Evolutionary conservation across 1,140 invertebrate species (phyloP).

Genomic region (Uloborus diversus): DNA sequence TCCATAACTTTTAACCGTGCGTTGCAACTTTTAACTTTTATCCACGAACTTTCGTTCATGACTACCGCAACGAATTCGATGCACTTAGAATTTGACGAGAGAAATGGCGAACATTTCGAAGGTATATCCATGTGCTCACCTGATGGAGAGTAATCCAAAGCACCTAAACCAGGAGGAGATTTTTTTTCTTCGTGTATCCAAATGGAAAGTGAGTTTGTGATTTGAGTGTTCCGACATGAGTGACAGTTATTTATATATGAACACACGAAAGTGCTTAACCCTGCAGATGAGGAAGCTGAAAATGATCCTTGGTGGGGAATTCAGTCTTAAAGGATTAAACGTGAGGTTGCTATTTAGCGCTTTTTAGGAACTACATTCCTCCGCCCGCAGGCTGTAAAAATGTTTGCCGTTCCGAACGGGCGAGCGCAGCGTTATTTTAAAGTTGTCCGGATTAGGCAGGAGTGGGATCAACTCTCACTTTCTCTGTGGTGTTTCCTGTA

Average conservation of each 20-base stretch:
- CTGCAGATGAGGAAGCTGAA: not conserved
- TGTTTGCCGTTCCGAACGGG: slow-evolving; percentile 20
- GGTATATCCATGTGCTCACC: not conserved
- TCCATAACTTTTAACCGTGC: too few species aligned
- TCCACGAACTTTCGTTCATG: too few species aligned
- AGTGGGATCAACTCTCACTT: slow-evolving; percentile 16
- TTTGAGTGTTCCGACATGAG: not conserved
- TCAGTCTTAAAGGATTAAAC: not conserved
- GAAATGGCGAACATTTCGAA: too few species aligned
- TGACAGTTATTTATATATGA: slow-evolving; percentile 31
- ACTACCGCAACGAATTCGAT: too few species aligned
- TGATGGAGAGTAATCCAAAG: not conserved
- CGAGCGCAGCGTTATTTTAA: slow-evolving; percentile 19
- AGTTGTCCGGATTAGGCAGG: not conserved
- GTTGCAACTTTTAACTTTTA: too few species aligned
- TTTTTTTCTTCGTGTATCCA: slow-evolving; percentile 17
- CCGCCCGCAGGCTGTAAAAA: not conserved
- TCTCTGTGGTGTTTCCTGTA: not conserved
- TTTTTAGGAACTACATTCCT: not conserved
- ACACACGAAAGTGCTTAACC: not conserved
- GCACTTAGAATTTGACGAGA: too few species aligned
- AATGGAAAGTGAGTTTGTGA: slow-evolving; percentile 34
- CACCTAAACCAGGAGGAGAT: too few species aligned
- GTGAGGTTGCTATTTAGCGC: not conserved
- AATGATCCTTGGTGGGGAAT: not conserved